Conservation (phyloP, 2,113 vertebrate genomes). For the Phaetusa simplex region DNA sequence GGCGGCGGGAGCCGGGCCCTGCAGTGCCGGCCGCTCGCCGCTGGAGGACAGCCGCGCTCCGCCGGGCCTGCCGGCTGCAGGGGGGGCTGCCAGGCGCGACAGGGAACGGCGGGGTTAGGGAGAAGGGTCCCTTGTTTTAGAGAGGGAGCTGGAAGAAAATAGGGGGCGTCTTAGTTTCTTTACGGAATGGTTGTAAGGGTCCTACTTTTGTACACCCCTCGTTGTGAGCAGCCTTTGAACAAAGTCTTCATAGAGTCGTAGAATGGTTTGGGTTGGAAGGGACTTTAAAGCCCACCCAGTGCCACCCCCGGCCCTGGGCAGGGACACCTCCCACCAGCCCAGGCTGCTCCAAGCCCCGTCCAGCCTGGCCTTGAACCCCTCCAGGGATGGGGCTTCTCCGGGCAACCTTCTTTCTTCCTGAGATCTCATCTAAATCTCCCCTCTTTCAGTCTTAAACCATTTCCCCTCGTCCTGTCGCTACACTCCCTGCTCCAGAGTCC, state of each 20-base stretch:
- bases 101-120: no score
- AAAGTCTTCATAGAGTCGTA: background rate
- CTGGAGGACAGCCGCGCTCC: background rate
- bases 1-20: background rate
- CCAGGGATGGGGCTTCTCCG: background rate
- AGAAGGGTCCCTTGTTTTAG: background rate
- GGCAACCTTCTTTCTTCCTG: background rate
- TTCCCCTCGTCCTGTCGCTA: fast-evolving
- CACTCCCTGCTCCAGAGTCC: background rate
- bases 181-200: background rate
- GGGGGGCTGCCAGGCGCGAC: no score
- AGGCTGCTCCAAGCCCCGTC: background rate
- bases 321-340: background rate
- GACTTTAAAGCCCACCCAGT: background rate
- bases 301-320: background rate
- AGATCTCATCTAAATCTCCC: background rate
- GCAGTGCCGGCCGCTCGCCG: background rate
- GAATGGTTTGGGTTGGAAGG: background rate
- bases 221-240: background rate
- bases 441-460: background rate
- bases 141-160: background rate
- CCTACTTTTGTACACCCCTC: fast-evolving
- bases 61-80: background rate
- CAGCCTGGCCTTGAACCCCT: background rate
- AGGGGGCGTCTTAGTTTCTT: background rate